Evolutionary conservation across 2,113 vertebrate species (phyloP).

Genomic region (Pedionomus torquatus): DNA sequence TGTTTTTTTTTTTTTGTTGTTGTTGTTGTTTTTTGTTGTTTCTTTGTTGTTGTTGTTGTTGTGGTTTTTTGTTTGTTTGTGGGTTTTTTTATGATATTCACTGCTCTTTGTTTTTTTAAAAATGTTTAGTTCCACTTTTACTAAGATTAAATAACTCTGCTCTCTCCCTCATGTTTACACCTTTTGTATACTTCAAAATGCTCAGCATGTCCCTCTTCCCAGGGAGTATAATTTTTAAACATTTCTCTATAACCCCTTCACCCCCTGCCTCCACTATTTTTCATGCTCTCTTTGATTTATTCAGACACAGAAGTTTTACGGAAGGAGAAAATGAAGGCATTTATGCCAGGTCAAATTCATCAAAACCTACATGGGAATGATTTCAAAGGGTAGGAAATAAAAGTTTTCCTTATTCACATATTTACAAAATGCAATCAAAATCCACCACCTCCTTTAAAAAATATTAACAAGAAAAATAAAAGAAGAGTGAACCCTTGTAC

Average conservation of each 20-base stretch:
- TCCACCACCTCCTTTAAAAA: not conserved
- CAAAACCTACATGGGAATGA: not conserved
- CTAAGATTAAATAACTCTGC: slow-evolving; percentile 6
- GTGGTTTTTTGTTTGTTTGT: too few species aligned
- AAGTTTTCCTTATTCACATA: not conserved
- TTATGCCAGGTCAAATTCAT: not conserved
- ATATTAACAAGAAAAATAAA: not conserved
- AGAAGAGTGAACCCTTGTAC: not conserved
- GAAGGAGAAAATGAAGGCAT: slow-evolving; percentile 5
- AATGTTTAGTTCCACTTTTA: slow-evolving; percentile 13
- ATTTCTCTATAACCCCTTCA: not conserved
- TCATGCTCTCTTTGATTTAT: slow-evolving; percentile 30
- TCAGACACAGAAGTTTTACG: not conserved
- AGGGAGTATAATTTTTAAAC: slow-evolving; percentile 8
- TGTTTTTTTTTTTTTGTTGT: too few species aligned
- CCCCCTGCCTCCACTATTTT: not conserved
- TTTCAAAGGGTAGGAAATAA: slow-evolving; percentile 14
- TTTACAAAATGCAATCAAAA: slow-evolving; percentile 21
- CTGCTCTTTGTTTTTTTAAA: not conserved
- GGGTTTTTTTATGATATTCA: not conserved
- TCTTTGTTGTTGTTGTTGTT: too few species aligned
- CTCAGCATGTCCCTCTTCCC: slow-evolving; percentile 15
- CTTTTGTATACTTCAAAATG: slow-evolving; percentile 45
- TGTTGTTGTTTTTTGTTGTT: too few species aligned
- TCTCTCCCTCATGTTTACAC: not conserved